Base-by-base conservation (phyloP, 2,797 vertebrate genomes). In the Sparus aurata region DNA sequence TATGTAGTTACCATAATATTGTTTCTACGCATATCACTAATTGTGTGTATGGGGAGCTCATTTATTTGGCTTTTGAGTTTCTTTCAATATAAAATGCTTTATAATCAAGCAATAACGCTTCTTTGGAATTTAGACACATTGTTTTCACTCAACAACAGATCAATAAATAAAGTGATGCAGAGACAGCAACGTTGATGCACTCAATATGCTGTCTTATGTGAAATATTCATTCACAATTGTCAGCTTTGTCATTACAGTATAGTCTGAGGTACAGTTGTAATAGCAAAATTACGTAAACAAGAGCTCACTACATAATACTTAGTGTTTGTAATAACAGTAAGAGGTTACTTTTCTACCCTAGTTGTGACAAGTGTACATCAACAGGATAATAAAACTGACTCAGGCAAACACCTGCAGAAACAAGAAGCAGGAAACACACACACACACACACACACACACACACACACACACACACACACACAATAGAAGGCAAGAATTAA, bases 351-450 rank as follows among this genome's bases (percentile, higher is more conserved):
- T 67, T 78, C 43, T 54, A 66, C 27, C 23, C 57, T 61, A 67
- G 77, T 16, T 81, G 77, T 60, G 77, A 84, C 53, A 4, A 13
- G 54, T 63, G 76, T 88, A 89, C 77, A 64, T 70, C 49, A 55
- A 0, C 12, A 43, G 62, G 8, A 38, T 60, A 75, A 82, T 80
- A 58, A 75, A 86, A 80, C 13, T 10, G 30, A 58, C 43, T 62
- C 12, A 58, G 46, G 58, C 49, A 75, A 78, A 70, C 23, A 68
- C 34, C 43, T 12, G 20, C 22, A 61, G 38, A 27, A 69, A 53
- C 18, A 49, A 47, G 22, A 6, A 67, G 47, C 38, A 55, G 30
- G 2, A 30, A 16, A 58, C 3, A 68, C 54, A 53, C 41, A 70
- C 18, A 52, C 3, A 68, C 54, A 53, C 41, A 70, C 18, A 52